phyloP scores from a whole-genome alignment of 2,113 vertebrate species.

The Pterocles burchelli region DNA sequence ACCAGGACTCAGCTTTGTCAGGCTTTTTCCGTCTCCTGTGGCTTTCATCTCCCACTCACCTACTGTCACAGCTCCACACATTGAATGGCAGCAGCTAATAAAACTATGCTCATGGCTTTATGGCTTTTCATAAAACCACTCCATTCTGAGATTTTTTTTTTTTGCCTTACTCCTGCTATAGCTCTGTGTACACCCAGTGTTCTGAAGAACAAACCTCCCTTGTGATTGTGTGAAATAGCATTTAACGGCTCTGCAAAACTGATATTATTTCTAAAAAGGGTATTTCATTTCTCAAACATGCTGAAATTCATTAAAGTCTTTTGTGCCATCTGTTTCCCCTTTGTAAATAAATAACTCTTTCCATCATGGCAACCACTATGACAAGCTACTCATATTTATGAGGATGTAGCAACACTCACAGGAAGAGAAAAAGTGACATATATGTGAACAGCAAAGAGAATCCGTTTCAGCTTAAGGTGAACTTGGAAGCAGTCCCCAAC shows the following conservation, averaged over 20 bases:
- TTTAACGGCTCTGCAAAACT: background rate
- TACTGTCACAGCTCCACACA: background rate
- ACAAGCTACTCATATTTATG: slow-evolving; percentile 10
- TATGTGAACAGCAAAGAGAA: background rate
- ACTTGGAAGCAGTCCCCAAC: background rate
- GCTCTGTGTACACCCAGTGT: background rate
- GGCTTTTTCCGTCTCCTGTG: background rate
- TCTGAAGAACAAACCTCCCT: background rate
- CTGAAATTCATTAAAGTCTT: background rate
- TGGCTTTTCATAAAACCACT: background rate
- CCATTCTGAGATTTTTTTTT: background rate
- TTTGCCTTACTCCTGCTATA: background rate
- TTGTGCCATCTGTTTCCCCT: slow-evolving; percentile 1
- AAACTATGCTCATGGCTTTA: background rate
- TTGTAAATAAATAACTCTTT: slow-evolving; percentile 7
- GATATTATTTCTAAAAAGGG: background rate
- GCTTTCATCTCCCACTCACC: background rate
- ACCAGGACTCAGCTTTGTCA: background rate
- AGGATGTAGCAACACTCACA: background rate
- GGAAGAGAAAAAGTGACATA: background rate
- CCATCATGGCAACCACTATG: background rate
- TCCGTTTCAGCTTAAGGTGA: background rate
- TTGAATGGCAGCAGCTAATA: background rate
- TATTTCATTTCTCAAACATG: background rate
- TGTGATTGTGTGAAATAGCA: background rate